A percentile compares a stretch with the other conserved stretches of the same genome.
These are phyloP conservation scores for Kryphioiulus occultus DNA, from an alignment of 2,888 invertebrate genomes.

Conservation along the genomic window DNA sequence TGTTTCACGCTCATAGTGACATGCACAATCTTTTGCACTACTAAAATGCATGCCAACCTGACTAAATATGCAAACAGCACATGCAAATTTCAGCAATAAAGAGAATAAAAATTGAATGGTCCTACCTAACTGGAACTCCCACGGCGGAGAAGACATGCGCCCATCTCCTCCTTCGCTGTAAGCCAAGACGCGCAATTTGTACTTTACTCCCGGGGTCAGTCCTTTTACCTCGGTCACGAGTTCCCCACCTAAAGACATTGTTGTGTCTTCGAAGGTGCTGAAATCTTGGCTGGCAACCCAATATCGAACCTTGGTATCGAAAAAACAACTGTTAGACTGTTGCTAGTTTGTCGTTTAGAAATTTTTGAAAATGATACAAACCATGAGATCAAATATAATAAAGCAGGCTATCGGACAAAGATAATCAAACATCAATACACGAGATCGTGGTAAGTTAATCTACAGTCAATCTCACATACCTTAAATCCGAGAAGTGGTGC, in stretches of 20 bases:
- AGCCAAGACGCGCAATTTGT: conserved; percentile 88
- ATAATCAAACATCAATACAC: neutral
- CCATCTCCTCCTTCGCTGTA: conserved; percentile 96
- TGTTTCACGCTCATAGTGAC: no score
- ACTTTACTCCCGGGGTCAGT: conserved; percentile 82
- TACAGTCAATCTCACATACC: no score
- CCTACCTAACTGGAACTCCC: conserved; percentile 50
- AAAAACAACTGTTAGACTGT: conserved; percentile 44
- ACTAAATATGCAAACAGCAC: neutral
- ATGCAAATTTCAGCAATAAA: neutral
- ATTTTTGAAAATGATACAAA: neutral
- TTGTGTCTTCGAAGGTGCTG: conserved; percentile 87
- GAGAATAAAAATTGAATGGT: neutral
- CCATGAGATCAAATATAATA: neutral
- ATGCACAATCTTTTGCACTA: no score
- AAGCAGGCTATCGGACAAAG: neutral
- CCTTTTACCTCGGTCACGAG: conserved; percentile 78
- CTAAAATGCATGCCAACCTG: no score
- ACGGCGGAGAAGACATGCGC: conserved; percentile 91
- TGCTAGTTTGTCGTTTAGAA: neutral
- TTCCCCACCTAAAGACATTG: conserved; percentile 75
- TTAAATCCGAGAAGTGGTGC: conserved; percentile 94
- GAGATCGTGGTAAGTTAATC: no score
- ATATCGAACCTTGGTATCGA: conserved; percentile 74
- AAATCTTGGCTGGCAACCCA: conserved; percentile 96